These are phyloP conservation scores for Macrocentrus cingulum DNA, from an alignment of 1,140 invertebrate species.

Conservation along the genomic window DNA sequence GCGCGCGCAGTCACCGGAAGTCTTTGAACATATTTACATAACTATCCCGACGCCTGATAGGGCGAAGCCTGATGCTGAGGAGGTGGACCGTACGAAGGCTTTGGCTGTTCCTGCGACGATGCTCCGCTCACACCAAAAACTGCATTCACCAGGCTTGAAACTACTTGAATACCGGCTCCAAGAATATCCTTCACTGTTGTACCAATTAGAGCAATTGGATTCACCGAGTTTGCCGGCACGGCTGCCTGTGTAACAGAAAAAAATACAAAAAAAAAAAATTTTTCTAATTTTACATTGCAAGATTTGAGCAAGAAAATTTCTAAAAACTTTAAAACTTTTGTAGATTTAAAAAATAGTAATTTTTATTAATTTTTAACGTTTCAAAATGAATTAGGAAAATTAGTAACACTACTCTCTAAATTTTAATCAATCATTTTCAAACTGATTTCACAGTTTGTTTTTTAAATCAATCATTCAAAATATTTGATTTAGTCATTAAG, in stretches of 20 bases:
- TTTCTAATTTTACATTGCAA: not conserved
- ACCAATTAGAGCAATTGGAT: conserved; percentile 39
- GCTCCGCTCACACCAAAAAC: conserved; percentile 41
- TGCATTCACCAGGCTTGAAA: conserved; percentile 39
- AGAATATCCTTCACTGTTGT: conserved; percentile 46
- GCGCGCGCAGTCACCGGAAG: too few relatives aligned
- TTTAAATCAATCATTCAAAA: too few relatives aligned
- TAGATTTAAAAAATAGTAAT: not conserved
- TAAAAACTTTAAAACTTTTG: not conserved
- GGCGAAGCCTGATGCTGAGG: not conserved
- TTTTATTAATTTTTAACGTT: too few relatives aligned
- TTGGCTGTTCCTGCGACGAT: conserved; percentile 9
- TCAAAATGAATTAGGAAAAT: too few relatives aligned
- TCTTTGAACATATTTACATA: not conserved
- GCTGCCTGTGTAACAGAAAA: too few relatives aligned
- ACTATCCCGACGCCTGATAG: conserved; percentile 1
- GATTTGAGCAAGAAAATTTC: not conserved
- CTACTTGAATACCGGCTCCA: conserved; percentile 38
- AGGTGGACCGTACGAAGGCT: conserved; percentile 33
- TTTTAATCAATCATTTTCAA: too few relatives aligned
- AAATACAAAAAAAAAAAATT: conserved; percentile 3
- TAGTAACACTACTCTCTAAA: too few relatives aligned
- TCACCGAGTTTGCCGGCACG: conserved; percentile 37
- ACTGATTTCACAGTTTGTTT: too few relatives aligned
- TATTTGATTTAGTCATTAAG: too few relatives aligned